Base-by-base conservation (phyloP, 2,888 invertebrate genomes). In the Neuroscelio doddi region DNA sequence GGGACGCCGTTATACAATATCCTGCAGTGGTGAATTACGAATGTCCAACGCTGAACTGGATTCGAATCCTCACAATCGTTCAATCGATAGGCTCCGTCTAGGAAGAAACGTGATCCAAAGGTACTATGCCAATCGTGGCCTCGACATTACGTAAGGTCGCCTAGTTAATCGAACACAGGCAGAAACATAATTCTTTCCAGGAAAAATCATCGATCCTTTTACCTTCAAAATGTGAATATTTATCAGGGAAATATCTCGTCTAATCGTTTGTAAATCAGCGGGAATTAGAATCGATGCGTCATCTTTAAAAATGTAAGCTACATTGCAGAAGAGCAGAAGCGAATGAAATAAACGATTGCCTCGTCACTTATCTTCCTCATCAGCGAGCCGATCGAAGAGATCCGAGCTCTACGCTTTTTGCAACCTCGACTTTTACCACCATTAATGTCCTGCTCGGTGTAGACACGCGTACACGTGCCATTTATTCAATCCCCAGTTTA, bases 101-200 rank as follows among this genome's bases (percentile, higher is more conserved):
- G 41, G 42, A 52, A 34, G 51, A 61, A 66, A 58, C 64, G 66
- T 59, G 68, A 59, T 62, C 52, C 51, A 49, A 57, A 64, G 63
- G 61, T 63, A 67, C 66, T 64, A 64, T 64, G 51, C 45, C 62
- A 63, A 49, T 69, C 55, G 55, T 68, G 71, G 64, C 71, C 71
- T 72, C 70, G 70, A 69, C 68, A 67, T 72, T 72, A 70, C 62
- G 65, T 70, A 72, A 72, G 71, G 66, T 70, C 68, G 66, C 30
- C 65, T 59, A 57, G 61, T 66, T 65, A 69, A 71, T 69, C 50
- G 68, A 70, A 57, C 59, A 59, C 39, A 56, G 63, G 47, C 57
- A 46, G 21, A 21, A 21, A 21, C 5, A 21, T 5, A 5, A 21
- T 17, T 38, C 38, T 38, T 38, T 38, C 38, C 21, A 21, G n/a